These are phyloP conservation scores for Siderastrea siderea DNA, from an alignment of 92 coral and sea anemone genomes.

Conservation along the genomic window DNA sequence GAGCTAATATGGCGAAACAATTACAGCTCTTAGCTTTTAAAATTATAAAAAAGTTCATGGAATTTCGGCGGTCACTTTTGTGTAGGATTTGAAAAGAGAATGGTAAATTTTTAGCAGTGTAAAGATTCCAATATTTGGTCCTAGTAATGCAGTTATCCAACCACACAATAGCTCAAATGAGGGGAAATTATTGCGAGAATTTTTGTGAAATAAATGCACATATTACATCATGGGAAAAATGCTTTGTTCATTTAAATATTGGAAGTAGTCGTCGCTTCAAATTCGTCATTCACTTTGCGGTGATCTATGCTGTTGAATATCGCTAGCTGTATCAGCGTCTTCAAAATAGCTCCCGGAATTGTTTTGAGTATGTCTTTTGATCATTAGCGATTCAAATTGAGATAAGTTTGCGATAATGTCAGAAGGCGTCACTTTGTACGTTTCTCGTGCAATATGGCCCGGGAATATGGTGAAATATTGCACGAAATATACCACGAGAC, in stretches of 20 bases:
- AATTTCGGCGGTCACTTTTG: conserved; percentile 9
- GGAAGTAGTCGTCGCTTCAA: not conserved
- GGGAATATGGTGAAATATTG: not conserved
- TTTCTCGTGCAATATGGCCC: conserved; percentile 7
- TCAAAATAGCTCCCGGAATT: conserved; percentile 21
- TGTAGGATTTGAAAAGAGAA: not conserved
- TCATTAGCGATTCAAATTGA: conserved; percentile 9
- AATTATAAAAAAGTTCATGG: not conserved
- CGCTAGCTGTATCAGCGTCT: not conserved
- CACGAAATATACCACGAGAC: not conserved
- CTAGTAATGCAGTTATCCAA: conserved; percentile 6
- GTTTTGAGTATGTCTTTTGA: conserved; percentile 9
- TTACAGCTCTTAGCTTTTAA: too few species aligned
- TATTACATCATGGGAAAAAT: conserved; percentile 7
- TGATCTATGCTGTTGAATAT: not conserved
- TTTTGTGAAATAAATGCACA: not conserved
- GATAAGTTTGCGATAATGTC: not conserved
- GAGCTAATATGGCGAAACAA: too few species aligned
- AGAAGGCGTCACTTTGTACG: not conserved
- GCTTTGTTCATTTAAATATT: conserved; percentile 2
- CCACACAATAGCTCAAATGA: not conserved
- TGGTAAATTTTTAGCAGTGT: not conserved
- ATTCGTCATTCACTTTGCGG: not conserved
- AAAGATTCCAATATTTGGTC: not conserved
- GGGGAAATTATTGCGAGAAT: not conserved